Percentiles rank a stretch among this genome's conserved stretches.
Conservation (phyloP, 1,140 invertebrate genomes). For the Papilio dardanus region DNA sequence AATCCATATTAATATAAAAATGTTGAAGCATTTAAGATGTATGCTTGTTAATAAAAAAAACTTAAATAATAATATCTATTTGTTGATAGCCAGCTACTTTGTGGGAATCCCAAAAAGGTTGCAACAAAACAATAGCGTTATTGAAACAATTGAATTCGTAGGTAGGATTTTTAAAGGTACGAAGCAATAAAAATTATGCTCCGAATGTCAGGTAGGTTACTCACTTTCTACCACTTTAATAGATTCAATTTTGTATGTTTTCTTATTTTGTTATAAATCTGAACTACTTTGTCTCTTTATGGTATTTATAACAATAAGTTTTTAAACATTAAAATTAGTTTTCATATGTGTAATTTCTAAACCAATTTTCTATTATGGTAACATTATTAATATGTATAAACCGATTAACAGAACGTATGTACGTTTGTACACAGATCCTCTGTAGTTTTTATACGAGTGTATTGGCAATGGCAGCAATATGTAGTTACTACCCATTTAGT, state of each 20-base stretch:
- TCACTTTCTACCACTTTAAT: not conserved
- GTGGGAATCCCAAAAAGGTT: not conserved
- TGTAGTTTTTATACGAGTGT: too few species aligned
- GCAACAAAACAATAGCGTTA: slow-evolving; percentile 13
- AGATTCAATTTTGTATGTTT: not conserved
- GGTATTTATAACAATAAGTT: not conserved
- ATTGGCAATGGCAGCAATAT: too few species aligned
- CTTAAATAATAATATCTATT: not conserved
- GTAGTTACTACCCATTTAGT: too few species aligned
- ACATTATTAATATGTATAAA: too few species aligned
- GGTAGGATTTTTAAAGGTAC: slow-evolving; percentile 27
- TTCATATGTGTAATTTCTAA: not conserved
- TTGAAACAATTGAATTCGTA: slow-evolving; percentile 29
- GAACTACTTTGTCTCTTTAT: not conserved
- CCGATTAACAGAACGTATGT: too few species aligned
- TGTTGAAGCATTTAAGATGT: not conserved
- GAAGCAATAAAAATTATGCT: slow-evolving; percentile 12
- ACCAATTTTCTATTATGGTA: too few species aligned
- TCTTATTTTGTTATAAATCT: not conserved
- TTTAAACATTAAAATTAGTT: not conserved
- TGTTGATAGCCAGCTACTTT: slow-evolving; percentile 3
- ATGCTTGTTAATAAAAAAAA: not conserved
- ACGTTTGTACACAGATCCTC: too few species aligned
- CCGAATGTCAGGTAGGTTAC: slow-evolving; percentile 27
- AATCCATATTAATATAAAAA: not conserved